Conservation (phyloP, 2,113 vertebrate species). For the Perccottus glenii region DNA sequence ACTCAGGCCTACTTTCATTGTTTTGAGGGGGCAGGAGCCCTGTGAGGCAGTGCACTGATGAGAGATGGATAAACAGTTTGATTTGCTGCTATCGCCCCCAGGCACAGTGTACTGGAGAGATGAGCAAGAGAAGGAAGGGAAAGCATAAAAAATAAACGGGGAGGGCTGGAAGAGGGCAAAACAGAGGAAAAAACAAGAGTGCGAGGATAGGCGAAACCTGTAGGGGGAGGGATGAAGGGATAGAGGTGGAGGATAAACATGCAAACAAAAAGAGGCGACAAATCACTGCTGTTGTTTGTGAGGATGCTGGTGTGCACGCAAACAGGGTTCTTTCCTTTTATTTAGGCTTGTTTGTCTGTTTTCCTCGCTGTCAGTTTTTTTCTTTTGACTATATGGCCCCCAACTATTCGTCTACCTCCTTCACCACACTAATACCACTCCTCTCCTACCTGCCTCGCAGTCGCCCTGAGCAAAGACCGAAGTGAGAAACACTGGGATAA, state of each 20-base stretch:
- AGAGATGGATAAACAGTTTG: slow-evolving; percentile 83
- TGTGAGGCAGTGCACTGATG: slow-evolving; percentile 73
- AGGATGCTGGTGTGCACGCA: slow-evolving; percentile 30
- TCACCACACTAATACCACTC: slow-evolving; percentile 46
- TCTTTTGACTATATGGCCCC: slow-evolving; percentile 45
- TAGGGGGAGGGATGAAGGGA: slow-evolving; percentile 68
- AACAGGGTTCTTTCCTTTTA: slow-evolving; percentile 35
- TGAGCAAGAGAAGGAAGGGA: slow-evolving; percentile 69
- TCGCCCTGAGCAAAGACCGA: slow-evolving; percentile 63
- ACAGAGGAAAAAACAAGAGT: slow-evolving; percentile 58
- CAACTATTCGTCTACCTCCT: slow-evolving; percentile 48
- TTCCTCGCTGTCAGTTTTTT: slow-evolving; percentile 52
- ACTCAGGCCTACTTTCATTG: slow-evolving; percentile 72
- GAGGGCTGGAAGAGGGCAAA: slow-evolving; percentile 63
- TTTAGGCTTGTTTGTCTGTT: slow-evolving; percentile 50
- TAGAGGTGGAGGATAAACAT: slow-evolving; percentile 70
- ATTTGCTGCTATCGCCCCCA: slow-evolving; percentile 80
- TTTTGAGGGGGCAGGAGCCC: slow-evolving; percentile 78
- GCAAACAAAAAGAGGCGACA: slow-evolving; percentile 70
- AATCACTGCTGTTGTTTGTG: slow-evolving; percentile 66
- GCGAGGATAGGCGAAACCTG: slow-evolving; percentile 67
- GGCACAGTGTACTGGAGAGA: slow-evolving; percentile 73
- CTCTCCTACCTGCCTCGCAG: slow-evolving; percentile 66
- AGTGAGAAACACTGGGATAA: slow-evolving; percentile 48
- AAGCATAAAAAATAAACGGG: slow-evolving; percentile 48